These are phyloP conservation scores for Zhuqinia jingwanae DNA, from an alignment of 2,888 invertebrate genomes.

Conservation along the genomic window DNA sequence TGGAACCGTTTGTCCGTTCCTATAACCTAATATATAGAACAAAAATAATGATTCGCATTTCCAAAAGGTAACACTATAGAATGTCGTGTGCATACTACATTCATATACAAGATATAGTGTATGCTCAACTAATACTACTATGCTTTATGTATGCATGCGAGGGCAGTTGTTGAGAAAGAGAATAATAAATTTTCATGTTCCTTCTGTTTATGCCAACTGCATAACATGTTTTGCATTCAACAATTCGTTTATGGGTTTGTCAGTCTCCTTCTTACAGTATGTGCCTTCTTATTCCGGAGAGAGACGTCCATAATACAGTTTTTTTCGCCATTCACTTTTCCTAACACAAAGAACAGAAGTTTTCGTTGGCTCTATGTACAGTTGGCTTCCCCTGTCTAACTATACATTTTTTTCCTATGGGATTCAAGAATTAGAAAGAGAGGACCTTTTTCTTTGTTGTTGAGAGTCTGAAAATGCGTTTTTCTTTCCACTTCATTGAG, in stretches of 20 bases:
- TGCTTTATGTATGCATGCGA: conserved; percentile 23
- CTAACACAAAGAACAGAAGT: background rate
- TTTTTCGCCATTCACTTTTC: background rate
- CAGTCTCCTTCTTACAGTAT: background rate
- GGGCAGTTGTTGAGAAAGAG: conserved; percentile 53
- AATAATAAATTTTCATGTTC: conserved; percentile 60
- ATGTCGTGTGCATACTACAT: background rate
- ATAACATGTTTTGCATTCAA: conserved; percentile 41
- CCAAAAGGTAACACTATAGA: background rate
- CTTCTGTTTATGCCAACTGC: conserved; percentile 49
- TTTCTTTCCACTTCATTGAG: conserved; percentile 37
- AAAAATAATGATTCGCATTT: background rate
- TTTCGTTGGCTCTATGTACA: background rate
- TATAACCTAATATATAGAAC: background rate
- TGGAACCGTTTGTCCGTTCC: conserved; percentile 9
- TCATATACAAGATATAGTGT: background rate
- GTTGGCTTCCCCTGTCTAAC: background rate
- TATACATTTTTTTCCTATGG: background rate
- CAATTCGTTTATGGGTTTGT: conserved; percentile 31
- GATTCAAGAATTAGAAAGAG: conserved; percentile 11
- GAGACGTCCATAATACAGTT: background rate
- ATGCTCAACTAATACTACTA: no score
- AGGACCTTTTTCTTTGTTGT: conserved; percentile 23
- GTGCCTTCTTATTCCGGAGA: background rate
- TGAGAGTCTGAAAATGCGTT: background rate